Base-by-base conservation (phyloP, 2,888 invertebrate species). In the Philereme vetulata region DNA sequence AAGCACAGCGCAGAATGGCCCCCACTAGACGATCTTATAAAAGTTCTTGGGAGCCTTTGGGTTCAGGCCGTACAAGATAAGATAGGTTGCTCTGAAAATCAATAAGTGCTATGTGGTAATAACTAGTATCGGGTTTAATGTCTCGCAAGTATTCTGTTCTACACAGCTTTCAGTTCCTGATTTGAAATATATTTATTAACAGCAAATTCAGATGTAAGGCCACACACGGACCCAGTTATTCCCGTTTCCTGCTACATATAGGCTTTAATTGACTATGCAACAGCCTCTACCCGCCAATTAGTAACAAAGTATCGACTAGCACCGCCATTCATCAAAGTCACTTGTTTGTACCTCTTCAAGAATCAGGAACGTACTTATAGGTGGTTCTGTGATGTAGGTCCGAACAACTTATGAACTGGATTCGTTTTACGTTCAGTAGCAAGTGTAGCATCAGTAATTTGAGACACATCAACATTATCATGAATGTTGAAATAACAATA, bases 211-310 rank as follows among this genome's bases (percentile, higher is more conserved):
- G 40, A 46, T 43, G n/a, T 21, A 48, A 44, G 45, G 57, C 62
- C 62, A 57, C 62, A 56, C 61, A 57, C 44, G 34, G 9, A 11
- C 32, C 10, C 11, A 38, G 10, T 32, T 8, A 9, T 44, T 57
- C 47, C 47, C 43, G 51, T 57, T 62, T 57, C 47, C 49, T 43
- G 61, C 50, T 46, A 53, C 56, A 50, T 45, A 45, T 42, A 43
- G 44, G 35, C 52, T 57, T 62, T 45, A 62, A 48, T 62, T 62
- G 58, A 49, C 48, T 58, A 55, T 62, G 62, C 62, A 62, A 62
- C 57, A 55, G 55, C n/a, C 35, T 60, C 38, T n/a, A 47, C 33
- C 40, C 58, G 58, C 62, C 62, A 62, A 62, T 58, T 62, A 62
- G 58, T 40, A 42, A 62, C 52, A 62, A 51, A 55, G 54, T 62